Evolutionary conservation across 2,797 vertebrate genomes (phyloP).

Genomic region (Zenarchopterus dispar): DNA sequence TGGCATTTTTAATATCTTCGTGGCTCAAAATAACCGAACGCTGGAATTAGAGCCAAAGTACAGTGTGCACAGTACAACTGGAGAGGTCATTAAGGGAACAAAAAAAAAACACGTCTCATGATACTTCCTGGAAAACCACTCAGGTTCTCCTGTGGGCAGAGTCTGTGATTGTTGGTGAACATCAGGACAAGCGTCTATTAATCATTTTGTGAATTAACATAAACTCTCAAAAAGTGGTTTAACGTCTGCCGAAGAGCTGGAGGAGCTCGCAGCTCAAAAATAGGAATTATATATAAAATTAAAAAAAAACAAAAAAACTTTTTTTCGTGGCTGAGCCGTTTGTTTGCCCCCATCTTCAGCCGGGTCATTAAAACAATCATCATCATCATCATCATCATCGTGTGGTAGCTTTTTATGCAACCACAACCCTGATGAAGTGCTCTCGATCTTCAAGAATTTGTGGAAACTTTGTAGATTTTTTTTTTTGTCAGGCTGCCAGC

Average conservation of each 20-base stretch:
- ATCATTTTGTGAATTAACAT: slow-evolving; percentile 40
- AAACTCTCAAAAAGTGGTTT: slow-evolving; percentile 19
- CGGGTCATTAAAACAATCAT: neutral
- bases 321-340: neutral
- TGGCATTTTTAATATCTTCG: too few species aligned
- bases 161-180: slow-evolving; percentile 26
- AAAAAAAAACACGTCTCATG: neutral
- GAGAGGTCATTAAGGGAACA: too few species aligned
- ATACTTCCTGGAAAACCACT: slow-evolving; percentile 64
- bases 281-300: neutral
- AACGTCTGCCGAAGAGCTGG: neutral
- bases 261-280: neutral
- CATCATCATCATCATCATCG: too few species aligned
- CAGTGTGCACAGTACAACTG: too few species aligned
- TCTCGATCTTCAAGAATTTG: neutral
- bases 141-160: slow-evolving; percentile 26
- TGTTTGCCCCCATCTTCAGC: slow-evolving; percentile 4
- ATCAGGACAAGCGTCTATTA: slow-evolving; percentile 20
- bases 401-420: too few species aligned
- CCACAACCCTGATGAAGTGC: too few species aligned
- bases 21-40: too few species aligned
- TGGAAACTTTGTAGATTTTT: slow-evolving; percentile 19
- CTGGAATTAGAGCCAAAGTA: too few species aligned
- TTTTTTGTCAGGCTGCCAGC: slow-evolving; percentile 8
- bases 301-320: neutral